Conservation (phyloP, 2,113 vertebrate species). For the Gymnobelideus leadbeateri region DNA sequence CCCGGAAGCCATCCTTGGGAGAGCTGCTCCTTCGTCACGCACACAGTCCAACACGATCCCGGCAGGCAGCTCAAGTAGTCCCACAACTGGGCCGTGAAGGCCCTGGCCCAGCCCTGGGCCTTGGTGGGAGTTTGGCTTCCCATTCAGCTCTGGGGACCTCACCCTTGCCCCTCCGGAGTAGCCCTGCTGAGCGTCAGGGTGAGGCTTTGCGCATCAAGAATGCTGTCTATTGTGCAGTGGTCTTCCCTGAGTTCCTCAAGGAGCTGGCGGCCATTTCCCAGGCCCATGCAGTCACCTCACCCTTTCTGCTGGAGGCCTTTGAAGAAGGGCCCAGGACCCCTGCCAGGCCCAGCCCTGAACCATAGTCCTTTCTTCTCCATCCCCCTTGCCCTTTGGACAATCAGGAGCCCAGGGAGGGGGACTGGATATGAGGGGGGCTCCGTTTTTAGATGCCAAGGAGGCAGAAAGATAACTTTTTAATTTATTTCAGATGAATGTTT, state of each 20-base stretch:
- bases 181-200: slow-evolving; percentile 88
- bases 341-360: slow-evolving; percentile 58
- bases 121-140: slow-evolving; percentile 78
- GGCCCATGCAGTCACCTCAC: slow-evolving; percentile 94
- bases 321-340: slow-evolving; percentile 82
- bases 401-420: slow-evolving; percentile 67
- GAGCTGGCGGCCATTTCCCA: slow-evolving; percentile 96
- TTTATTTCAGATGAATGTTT: slow-evolving; percentile 85
- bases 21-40: slow-evolving; percentile 95
- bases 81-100: slow-evolving; percentile 92
- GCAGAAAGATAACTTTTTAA: slow-evolving; percentile 84
- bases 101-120: slow-evolving; percentile 88
- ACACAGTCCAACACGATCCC: slow-evolving; percentile 93
- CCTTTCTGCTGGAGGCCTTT: slow-evolving; percentile 89
- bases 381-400: slow-evolving; percentile 73
- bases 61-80: slow-evolving; percentile 90
- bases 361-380: slow-evolving; percentile 65
- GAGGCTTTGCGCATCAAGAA: slow-evolving; percentile 95
- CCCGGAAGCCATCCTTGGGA: slow-evolving; percentile 92
- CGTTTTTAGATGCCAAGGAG: slow-evolving; percentile 77
- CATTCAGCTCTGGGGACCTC: slow-evolving; percentile 62
- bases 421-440: slow-evolving; percentile 66
- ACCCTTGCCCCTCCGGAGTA: slow-evolving; percentile 83
- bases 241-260: slow-evolving; percentile 98
- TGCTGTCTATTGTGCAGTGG: slow-evolving; percentile 95